These are phyloP conservation scores for Masticophis lateralis DNA, from an alignment of 2,797 vertebrate genomes.

Conservation along the genomic window DNA sequence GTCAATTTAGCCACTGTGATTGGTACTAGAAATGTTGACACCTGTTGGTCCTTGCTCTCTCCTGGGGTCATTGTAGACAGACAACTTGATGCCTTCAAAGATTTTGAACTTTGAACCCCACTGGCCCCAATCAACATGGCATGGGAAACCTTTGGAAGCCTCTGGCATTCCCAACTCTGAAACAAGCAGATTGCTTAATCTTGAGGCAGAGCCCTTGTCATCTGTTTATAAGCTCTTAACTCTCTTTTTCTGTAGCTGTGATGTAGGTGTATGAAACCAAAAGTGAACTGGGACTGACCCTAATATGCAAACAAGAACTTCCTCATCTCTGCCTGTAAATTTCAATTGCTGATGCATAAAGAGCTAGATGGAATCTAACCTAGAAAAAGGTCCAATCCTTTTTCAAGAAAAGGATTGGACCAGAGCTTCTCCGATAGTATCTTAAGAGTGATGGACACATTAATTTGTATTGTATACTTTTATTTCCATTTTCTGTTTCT, in stretches of 20 bases:
- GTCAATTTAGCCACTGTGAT: background rate
- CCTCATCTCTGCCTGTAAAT: background rate
- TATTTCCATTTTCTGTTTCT: background rate
- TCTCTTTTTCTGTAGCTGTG: background rate
- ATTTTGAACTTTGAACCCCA: background rate
- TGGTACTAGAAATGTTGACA: background rate
- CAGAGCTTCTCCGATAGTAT: background rate
- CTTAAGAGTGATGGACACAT: background rate
- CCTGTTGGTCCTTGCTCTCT: background rate
- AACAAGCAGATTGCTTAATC: background rate
- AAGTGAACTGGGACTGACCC: background rate
- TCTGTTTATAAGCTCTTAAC: background rate
- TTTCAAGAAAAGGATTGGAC: background rate
- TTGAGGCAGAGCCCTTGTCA: background rate
- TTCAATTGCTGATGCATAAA: background rate
- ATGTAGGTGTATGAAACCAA: background rate
- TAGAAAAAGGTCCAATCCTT: background rate
- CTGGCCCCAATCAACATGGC: background rate
- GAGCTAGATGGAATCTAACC: background rate
- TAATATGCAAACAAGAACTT: background rate
- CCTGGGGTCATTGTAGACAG: background rate
- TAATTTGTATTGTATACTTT: background rate
- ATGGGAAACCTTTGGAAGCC: background rate
- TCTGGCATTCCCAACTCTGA: background rate
- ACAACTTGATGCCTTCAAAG: background rate